Evolutionary conservation across 2,113 vertebrate species (phyloP).

Genomic region (Tetrao urogallus): DNA sequence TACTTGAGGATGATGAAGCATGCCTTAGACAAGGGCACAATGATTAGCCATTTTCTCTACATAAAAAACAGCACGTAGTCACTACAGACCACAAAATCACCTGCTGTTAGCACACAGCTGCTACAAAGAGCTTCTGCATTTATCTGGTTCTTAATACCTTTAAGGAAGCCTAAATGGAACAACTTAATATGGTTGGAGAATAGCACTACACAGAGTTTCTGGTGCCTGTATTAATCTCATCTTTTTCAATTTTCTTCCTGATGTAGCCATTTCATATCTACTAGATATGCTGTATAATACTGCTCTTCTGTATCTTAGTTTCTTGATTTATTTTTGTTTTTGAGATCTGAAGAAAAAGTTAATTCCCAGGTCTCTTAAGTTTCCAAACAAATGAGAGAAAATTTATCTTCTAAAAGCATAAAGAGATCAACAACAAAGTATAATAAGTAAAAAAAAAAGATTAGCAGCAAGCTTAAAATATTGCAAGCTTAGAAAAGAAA

Average conservation of each 20-base stretch:
- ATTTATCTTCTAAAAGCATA: not conserved
- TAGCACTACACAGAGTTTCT: slow-evolving; percentile 70
- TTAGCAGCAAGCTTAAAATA: not conserved
- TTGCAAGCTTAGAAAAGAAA: not conserved
- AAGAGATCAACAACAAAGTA: not conserved
- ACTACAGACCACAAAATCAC: slow-evolving; percentile 77
- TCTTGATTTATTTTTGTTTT: not conserved
- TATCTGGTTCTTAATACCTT: slow-evolving; percentile 77
- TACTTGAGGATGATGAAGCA: slow-evolving; percentile 83
- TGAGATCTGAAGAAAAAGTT: slow-evolving; percentile 17
- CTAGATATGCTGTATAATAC: not conserved
- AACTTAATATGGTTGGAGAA: slow-evolving; percentile 74
- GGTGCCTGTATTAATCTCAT: slow-evolving; percentile 70
- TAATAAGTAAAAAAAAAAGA: not conserved
- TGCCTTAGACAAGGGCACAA: slow-evolving; percentile 81
- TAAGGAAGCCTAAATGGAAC: slow-evolving; percentile 76
- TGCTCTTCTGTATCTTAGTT: not conserved
- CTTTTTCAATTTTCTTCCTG: slow-evolving; percentile 70
- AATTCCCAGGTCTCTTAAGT: not conserved
- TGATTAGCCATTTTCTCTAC: slow-evolving; percentile 83
- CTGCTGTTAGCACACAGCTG: slow-evolving; percentile 79
- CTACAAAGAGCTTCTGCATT: slow-evolving; percentile 78
- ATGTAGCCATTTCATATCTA: slow-evolving; percentile 41
- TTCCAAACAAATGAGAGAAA: not conserved
- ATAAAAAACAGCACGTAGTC: slow-evolving; percentile 80